A percentile compares a stretch with the other conserved stretches of the same genome.
These are phyloP conservation scores for Neotragus pygmaeus DNA, from an alignment of 2,113 vertebrate genomes.

Conservation along the genomic window DNA sequence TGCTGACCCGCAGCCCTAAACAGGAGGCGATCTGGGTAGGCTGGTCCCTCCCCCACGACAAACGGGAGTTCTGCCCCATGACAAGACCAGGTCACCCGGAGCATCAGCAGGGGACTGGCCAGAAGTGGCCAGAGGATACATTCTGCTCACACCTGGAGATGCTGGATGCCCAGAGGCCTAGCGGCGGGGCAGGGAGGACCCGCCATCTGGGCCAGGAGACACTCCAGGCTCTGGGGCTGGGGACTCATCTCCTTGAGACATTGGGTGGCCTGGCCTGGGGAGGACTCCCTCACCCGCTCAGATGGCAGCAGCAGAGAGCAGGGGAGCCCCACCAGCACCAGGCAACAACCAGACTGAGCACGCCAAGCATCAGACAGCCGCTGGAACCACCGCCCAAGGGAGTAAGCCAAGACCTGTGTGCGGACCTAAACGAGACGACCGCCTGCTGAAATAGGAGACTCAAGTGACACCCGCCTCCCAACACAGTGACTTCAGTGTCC, in stretches of 20 bases:
- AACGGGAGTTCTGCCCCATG: not conserved
- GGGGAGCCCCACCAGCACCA: not conserved
- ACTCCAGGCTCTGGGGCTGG: not conserved
- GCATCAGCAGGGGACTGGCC: not conserved
- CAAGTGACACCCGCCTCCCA: not conserved
- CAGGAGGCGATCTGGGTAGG: not conserved
- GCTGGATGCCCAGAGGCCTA: fast-evolving
- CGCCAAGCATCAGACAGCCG: fast-evolving
- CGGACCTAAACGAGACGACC: fast-evolving
- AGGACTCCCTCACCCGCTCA: too few relatives aligned
- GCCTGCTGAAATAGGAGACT: not conserved
- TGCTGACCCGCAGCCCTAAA: not conserved
- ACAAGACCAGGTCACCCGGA: not conserved
- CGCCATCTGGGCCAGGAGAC: not conserved
- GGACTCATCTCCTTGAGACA: not conserved
- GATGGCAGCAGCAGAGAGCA: not conserved
- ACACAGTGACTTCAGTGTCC: too few relatives aligned
- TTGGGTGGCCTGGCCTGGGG: not conserved
- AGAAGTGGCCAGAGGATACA: too few relatives aligned
- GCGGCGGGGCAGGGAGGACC: not conserved
- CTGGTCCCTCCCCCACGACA: not conserved
- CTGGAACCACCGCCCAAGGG: not conserved
- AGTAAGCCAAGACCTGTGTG: not conserved
- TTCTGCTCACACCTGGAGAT: not conserved
- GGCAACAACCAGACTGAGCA: not conserved